Base-by-base conservation (phyloP, 2,888 invertebrate genomes). In the Hypomecis atomaria region DNA sequence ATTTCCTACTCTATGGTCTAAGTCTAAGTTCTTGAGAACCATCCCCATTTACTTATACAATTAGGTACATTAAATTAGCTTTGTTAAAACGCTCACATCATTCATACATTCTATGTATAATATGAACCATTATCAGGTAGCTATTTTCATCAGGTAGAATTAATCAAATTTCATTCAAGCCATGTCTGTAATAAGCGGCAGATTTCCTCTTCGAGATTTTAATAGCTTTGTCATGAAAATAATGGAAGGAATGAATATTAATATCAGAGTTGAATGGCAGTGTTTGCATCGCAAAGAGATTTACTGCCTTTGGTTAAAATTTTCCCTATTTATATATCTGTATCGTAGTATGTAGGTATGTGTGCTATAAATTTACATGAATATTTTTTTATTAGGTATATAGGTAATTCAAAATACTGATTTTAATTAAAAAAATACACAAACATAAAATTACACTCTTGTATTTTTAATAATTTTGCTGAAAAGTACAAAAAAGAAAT, bases 211-310 rank as follows among this genome's bases (percentile, higher is more conserved):
- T 61, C 78, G 77, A 82, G 80, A 83, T 86, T 86, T 86, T 86
- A 86, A 87, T 86, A 83, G 85, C 83, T 76, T 78, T 78, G 83
- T 85, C 79, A 81, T 79, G 81, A 75, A 82, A 83, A 87, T 87
- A 86, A 88, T 85, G 81, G 80, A 77, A 72, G 76, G 77, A 85
- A 88, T 88, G 86, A 88, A 88, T 87, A 88, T 87, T 88, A 87
- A 88, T 87, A 84, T 78, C 78, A 76, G 70, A 81, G 81, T 82
- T 84, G 83, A 86, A 88, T 85, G 79, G 82, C 80, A 83, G 77
- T 84, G 83, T 87, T 87, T 85, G 85, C 82, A 86, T 82, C 84
- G 83, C 85, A 84, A 86, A 87, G 84, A 83, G 84, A 85, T 80
- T 83, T 76, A 76, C 72, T 75, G 71, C 73, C 72, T 71, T 61